Evolutionary conservation across 2,797 vertebrate species (phyloP).

Genomic region (Champsocephalus esox): DNA sequence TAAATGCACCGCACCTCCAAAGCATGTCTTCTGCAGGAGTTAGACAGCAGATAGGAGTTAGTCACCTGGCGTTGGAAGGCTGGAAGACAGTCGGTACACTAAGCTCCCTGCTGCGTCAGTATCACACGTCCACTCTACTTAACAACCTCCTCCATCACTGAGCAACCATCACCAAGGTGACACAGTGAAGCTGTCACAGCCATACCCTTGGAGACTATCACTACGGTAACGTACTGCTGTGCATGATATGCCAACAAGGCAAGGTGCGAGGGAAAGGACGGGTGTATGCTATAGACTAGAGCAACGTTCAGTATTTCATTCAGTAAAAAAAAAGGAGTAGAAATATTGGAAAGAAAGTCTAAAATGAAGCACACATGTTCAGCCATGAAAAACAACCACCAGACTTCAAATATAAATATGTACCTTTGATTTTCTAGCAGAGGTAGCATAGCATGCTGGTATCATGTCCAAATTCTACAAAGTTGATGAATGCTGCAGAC

Average conservation of each 20-base stretch:
- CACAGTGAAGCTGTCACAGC: slow-evolving; percentile 53
- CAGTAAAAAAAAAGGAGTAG: background rate
- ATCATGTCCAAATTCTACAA: slow-evolving; percentile 7
- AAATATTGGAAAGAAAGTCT: background rate
- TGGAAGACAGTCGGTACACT: slow-evolving; percentile 22
- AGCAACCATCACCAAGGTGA: slow-evolving; percentile 73
- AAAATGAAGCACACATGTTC: slow-evolving; percentile 26
- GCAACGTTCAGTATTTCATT: slow-evolving; percentile 11
- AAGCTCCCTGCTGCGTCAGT: slow-evolving; percentile 63
- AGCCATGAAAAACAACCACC: background rate
- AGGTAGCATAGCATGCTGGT: background rate
- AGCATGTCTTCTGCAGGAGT: background rate
- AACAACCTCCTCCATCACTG: slow-evolving; percentile 66
- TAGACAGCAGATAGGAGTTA: background rate
- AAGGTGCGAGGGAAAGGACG: background rate
- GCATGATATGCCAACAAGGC: slow-evolving; percentile 16
- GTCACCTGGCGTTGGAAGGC: slow-evolving; percentile 36
- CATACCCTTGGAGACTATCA: slow-evolving; percentile 54
- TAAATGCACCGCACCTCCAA: background rate
- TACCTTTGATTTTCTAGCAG: slow-evolving; percentile 26
- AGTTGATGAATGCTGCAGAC: slow-evolving; percentile 18
- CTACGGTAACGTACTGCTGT: slow-evolving; percentile 22
- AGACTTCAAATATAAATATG: slow-evolving; percentile 33
- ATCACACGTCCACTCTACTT: slow-evolving; percentile 64
- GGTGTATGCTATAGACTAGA: slow-evolving; percentile 12